phyloP scores from a whole-genome alignment of 1,140 invertebrate species.

The Brachionus paranguensis region DNA sequence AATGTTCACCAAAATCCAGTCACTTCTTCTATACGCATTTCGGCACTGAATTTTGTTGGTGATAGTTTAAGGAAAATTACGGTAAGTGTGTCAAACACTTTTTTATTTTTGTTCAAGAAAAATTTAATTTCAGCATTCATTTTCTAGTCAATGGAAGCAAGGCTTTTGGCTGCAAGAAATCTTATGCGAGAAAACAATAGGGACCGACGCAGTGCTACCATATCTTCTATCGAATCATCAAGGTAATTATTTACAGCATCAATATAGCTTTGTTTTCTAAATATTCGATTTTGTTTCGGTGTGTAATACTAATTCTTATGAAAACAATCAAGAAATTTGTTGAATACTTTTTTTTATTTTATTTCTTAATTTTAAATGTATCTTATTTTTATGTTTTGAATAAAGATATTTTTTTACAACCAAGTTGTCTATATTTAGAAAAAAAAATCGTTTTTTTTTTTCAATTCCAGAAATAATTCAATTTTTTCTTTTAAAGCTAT shows the following conservation, averaged over 20 bases:
- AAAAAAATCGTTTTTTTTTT: background rate
- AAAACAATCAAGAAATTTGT: background rate
- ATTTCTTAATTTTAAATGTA: background rate
- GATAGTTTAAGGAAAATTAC: conserved; percentile 3
- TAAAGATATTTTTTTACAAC: no score
- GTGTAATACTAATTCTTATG: background rate
- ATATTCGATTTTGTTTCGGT: background rate
- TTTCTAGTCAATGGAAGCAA: conserved; percentile 35
- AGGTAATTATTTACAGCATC: background rate
- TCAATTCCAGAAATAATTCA: background rate
- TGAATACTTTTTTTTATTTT: background rate
- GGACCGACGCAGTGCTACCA: conserved; percentile 32
- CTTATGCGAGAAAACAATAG: conserved; percentile 25
- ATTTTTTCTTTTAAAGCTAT: background rate
- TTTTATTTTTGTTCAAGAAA: background rate
- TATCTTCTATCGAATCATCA: conserved; percentile 11
- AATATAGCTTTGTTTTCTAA: background rate
- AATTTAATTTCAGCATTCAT: background rate
- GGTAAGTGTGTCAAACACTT: background rate
- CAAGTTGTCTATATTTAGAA: background rate
- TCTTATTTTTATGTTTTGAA: no score
- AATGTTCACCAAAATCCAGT: conserved; percentile 17
- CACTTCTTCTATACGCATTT: conserved; percentile 22
- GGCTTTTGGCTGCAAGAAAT: background rate
- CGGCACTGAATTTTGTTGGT: conserved; percentile 16